phyloP scores from a whole-genome alignment of 1,140 invertebrate genomes.

The Drosophila tropicalis region DNA sequence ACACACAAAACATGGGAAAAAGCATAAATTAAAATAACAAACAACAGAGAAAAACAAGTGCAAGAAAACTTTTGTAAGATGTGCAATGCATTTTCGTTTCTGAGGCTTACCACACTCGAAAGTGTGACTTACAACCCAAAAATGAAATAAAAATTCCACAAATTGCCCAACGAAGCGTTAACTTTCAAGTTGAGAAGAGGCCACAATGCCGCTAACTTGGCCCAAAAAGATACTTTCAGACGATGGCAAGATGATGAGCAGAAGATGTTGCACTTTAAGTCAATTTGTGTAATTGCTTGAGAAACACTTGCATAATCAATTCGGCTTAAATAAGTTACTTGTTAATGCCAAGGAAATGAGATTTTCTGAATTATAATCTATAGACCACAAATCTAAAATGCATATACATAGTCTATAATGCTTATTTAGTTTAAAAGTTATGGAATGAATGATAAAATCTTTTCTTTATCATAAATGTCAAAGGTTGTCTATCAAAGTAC shows the following conservation, averaged over 20 bases:
- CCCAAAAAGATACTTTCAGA: conserved; percentile 29
- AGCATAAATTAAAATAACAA: conserved; percentile 52
- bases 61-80: conserved; percentile 3
- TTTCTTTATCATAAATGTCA: too few relatives aligned
- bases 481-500: too few relatives aligned
- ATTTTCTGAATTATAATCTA: neutral
- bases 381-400: too few relatives aligned
- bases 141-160: conserved; percentile 6
- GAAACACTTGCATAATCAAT: conserved; percentile 9
- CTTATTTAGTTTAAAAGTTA: too few relatives aligned
- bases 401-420: too few relatives aligned
- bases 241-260: conserved; percentile 13
- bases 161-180: conserved; percentile 59
- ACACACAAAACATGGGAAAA: conserved; percentile 44
- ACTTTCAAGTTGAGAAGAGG: conserved; percentile 22
- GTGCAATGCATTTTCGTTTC: conserved; percentile 2
- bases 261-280: conserved; percentile 37
- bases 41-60: conserved; percentile 6
- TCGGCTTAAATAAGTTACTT: neutral
- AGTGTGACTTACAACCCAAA: conserved; percentile 56
- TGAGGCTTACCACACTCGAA: conserved; percentile 9
- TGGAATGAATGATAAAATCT: too few relatives aligned
- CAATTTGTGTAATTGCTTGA: conserved; percentile 11
- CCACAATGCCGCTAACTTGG: conserved; percentile 31
- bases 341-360: too few relatives aligned